A percentile compares a stretch with the other conserved stretches of the same genome.
These are phyloP conservation scores for Metaphire vulgaris DNA, from an alignment of 1,140 invertebrate species.

Conservation along the genomic window DNA sequence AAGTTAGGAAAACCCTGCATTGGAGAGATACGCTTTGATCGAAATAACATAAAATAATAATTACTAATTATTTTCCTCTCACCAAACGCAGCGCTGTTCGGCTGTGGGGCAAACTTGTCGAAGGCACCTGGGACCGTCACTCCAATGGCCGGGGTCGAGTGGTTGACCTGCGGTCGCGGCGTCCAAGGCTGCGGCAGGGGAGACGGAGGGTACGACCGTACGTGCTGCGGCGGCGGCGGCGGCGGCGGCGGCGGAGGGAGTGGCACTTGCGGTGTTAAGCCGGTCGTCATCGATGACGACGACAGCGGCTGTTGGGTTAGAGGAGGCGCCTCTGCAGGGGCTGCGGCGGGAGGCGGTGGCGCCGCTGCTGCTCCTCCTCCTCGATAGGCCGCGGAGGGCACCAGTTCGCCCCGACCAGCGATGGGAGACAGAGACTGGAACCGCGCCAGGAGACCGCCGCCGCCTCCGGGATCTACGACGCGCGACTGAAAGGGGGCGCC, in stretches of 20 bases:
- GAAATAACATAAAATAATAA: too few relatives aligned
- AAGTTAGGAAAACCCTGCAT: too few relatives aligned
- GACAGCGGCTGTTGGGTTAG: not conserved
- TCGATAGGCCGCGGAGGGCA: too few relatives aligned
- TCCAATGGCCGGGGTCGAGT: not conserved
- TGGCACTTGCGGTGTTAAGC: not conserved
- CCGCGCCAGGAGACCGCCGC: not conserved
- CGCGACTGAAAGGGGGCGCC: too few relatives aligned
- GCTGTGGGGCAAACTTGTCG: not conserved
- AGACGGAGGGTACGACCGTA: not conserved
- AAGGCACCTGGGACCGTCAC: not conserved
- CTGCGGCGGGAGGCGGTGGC: not conserved
- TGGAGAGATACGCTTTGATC: too few relatives aligned
- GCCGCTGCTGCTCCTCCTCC: too few relatives aligned
- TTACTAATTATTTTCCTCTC: not conserved
- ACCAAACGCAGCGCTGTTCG: not conserved
- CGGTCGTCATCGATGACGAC: not conserved
- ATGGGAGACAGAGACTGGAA: slow-evolving; percentile 14
- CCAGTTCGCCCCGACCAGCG: not conserved
- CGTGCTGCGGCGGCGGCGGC: not conserved
- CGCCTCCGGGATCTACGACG: not conserved
- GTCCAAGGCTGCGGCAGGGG: not conserved
- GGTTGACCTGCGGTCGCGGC: not conserved
- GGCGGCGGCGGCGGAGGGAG: too few relatives aligned
- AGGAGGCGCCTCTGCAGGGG: not conserved